Evolutionary conservation across 2,113 vertebrate species (phyloP), one percentile per base, ranked within the genome.

Genomic region (Myrmophylax atrothorax): DNA sequence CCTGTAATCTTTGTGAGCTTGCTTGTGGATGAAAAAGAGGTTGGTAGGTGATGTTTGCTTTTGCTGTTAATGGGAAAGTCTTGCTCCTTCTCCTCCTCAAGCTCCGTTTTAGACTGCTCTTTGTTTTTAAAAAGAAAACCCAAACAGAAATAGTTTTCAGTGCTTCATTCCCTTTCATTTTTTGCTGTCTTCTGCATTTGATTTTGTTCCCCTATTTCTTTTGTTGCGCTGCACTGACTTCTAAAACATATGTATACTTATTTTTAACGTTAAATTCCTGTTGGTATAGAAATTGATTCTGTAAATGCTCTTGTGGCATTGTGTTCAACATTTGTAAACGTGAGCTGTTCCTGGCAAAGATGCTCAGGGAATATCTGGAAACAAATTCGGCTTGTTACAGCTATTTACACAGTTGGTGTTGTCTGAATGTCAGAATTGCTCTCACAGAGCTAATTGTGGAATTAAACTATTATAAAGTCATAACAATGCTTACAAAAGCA

Each of bases 21-120:
- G 26, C 74, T 89, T 80, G 58, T 52, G 87, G 63, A 40, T 94
- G 64, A 52, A 42, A 67, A 62, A 69, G 31, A 59, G 29, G 44
- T 78, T 90, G 68, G 75, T 69, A 88, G 82, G 68, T 78, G 82
- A 86, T 86, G 88, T 85, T 93, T 95, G 59, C 35, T 93, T 81
- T 88, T 58, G 42, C 64, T 80, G 55, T 47, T 93, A 70, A 85
- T 70, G 72, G 79, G 68, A 84, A 90, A 77, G 56, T 88, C 72
- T 80, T 86, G 72, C 60, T 87, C 42, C 50, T 14, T 64, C 47
- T 26, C 38, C 68, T 73, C 20, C 28, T 93, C 50, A 31, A 86
- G 42, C 85, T 91, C 46, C 20, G 12, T 88, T 90, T 77, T 56
- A 72, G 60, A 49, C 44, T 0, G 0, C 47, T 70, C 60, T 86